Base-by-base conservation (phyloP, 2,888 invertebrate genomes). In the Cephus pygmeus region DNA sequence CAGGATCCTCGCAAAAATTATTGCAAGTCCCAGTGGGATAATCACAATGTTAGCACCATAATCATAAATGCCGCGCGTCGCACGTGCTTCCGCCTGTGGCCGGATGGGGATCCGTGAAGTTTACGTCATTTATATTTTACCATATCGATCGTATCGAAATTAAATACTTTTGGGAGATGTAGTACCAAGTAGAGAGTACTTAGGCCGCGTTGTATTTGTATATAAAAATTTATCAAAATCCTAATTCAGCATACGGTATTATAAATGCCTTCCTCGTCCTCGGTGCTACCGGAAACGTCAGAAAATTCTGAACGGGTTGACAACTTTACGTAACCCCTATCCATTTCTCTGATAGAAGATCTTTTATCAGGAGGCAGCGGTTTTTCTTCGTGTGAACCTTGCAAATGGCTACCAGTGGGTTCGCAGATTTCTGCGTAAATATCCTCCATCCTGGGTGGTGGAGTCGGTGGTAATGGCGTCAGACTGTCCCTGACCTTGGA, bases 371-470 rank as follows among this genome's bases (percentile, higher is more conserved):
- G 82, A 4, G 84, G 84, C 4, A 83, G 83, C 30, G 86, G 86
- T 75, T 89, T 88, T 31, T 87, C 87, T 12, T 83, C 81, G 30
- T 81, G 82, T 1, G 83, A 75, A 81, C 78, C 12, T 33, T 79
- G 33, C 30, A 79, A 75, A 75, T 73, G 81, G 35, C 76, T 78
- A 6, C 76, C 76, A 30, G 78, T 78, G 31, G 78, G 86, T 12
- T 92, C 91, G 78, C 91, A 91, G 40, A 92, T 91, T 81, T 91
- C 92, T 11, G 92, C 91, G 75, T 92, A 92, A 76, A 92, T 91
- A 74, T 91, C 91, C 79, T 92, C 91, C 30, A 80, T 79, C 79
- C 83, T 86, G 0, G 87, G 86, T 12, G 90, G 90, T 34, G 90
- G 90, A 0, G 85, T 87, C 6, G 89, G 84, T 15, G 90, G 90